Evolutionary conservation across 2,888 invertebrate species (phyloP), one percentile per base, ranked within the genome.

Genomic region (Galerucella nymphaeae): DNA sequence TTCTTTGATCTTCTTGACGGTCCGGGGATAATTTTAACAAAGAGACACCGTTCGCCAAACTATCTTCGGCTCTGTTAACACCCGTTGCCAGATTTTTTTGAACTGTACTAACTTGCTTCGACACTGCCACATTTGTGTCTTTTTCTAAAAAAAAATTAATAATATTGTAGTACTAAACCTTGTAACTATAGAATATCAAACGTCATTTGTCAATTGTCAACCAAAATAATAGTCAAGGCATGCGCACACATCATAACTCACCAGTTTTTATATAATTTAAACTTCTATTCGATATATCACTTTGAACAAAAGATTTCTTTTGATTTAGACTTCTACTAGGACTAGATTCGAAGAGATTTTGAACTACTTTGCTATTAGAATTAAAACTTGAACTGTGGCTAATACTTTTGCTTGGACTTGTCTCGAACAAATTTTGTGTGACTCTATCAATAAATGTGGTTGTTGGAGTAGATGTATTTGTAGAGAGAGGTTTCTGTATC

Each of bases 1-100:
- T 88, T 10, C 89, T 87, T 81, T 83, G 77, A 14, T 74, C 66
- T 16, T 69, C 70, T 13, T 77, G 75, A n/a, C 77, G 79, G n/a
- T 61, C 59, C 8, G 79, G 75, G 18, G 75, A 67, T 23, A 82
- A 62, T 53, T 76, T 81, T 58, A 81, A 66, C 38, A 76, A 65
- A 14, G 77, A 63, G 18, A 82, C 55, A 67, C 76, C 75, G 57
- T 70, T 78, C 5, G 73, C 77, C 16, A 78, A 38, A 53, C 74
- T 72, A 48, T 66, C 71, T 41, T 59, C 74, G 65, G 42, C 50
- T 63, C 62, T 61, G 42, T 68, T 70, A 14, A 79, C 70, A 9
- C 70, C 70, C 0, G 75, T 70, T 9, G 78, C 76, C 16, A 80
- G 57, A 48, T 76, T 77, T 72, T 79, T 81, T 50, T 80, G 79